Conservation (phyloP, 2,888 invertebrate genomes). For the Tethea ocularis region DNA sequence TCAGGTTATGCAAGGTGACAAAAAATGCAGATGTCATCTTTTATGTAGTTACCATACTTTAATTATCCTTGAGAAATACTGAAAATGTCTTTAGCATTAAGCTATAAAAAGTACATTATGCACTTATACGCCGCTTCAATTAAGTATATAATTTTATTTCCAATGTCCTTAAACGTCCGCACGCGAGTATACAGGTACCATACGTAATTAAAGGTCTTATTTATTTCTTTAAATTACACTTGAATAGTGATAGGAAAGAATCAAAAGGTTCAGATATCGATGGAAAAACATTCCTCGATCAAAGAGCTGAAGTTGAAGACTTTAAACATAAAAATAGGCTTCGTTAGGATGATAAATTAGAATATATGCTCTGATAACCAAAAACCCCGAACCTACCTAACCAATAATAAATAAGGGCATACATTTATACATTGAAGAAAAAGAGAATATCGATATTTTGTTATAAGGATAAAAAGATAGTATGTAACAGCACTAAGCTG, state of each 20-base stretch:
- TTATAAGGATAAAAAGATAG: background rate
- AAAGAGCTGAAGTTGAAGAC: too few species aligned
- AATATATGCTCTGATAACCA: background rate
- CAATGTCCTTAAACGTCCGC: background rate
- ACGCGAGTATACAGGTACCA: background rate
- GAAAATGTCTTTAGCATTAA: constrained; percentile 36
- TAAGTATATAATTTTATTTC: constrained; percentile 37
- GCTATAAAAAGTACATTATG: constrained; percentile 34
- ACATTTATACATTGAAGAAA: too few species aligned
- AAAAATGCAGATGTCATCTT: constrained; percentile 6
- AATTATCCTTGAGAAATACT: constrained; percentile 33
- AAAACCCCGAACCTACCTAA: too few species aligned
- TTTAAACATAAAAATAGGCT: too few species aligned
- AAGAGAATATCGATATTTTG: background rate
- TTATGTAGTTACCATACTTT: constrained; percentile 23
- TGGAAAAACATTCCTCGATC: too few species aligned
- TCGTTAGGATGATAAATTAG: too few species aligned
- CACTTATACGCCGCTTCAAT: constrained; percentile 24
- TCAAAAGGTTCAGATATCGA: background rate
- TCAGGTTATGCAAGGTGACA: background rate
- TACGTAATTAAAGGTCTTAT: background rate
- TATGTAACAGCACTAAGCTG: background rate
- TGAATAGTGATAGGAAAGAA: background rate
- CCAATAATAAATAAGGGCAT: too few species aligned
- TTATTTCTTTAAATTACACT: constrained; percentile 1